Evolutionary conservation across 2,113 vertebrate species (phyloP), one percentile per base, ranked within the genome.

Genomic region (Isurus oxyrinchus): DNA sequence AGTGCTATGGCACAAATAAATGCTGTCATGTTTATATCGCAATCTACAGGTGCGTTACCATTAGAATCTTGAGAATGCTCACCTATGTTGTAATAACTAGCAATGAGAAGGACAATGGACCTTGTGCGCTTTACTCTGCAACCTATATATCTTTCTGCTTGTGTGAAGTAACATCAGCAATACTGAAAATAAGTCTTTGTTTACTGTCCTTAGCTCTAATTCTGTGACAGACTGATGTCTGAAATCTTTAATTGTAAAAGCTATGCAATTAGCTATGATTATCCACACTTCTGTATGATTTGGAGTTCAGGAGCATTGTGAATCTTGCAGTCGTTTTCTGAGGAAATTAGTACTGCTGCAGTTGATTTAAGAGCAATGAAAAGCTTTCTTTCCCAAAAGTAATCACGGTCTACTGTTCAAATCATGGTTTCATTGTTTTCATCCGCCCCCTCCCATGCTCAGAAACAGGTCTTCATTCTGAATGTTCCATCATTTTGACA

Each of bases 401-500:
- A 95, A 69, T 69, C 66, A 95, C 25, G 14, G 10, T 94, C 61
- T 67, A 25, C 94, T 95, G 66, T 69, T 76, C 10, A 95, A 95
- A 95, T 67, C 67, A 63, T 25, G n/a, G n/a, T 16, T 94, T 94
- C 25, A 91, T 91, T 59, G 59, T 95, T 95, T 44, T 66, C 93
- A 95, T 49, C 31, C 55, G 19, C 59, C 59, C 90, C 35, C 27
- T 35, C 13, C 67, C 49, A 61, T 55, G 67, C 66, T 95, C 67
- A 95, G 66, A 31, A 72, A 49, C 40, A 72, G 44, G 40, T 31
- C 67, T 95, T 69, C 55, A 35, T 72, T 53, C 10, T 72, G 94
- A 95, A 95, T 95, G 44, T 55, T 72, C 94, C 94, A 76, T 95
- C 44, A 95, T 95, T 31, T 72, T 95, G 94, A 76, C 67, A 95